Base-by-base conservation (phyloP, 2,797 vertebrate genomes). In the Liasis olivaceus region DNA sequence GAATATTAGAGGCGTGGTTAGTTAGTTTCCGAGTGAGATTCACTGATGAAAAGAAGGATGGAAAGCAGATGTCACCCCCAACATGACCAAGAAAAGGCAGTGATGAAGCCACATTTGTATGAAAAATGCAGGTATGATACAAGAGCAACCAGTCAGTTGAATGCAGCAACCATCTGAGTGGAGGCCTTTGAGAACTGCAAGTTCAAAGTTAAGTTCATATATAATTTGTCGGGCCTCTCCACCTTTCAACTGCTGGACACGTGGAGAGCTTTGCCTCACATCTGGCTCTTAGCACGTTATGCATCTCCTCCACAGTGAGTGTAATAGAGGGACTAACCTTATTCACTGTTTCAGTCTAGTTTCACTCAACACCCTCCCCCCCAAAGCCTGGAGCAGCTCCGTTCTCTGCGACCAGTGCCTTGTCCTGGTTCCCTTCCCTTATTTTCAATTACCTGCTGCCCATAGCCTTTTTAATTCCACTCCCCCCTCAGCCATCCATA, bases 221-320 rank as follows among this genome's bases (percentile, higher is more conserved):
- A 97, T 97, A 97, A 97, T 97, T 97, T 58, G 94, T 96, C 2
- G 86, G n/a, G 84, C 47, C 0, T 89, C 93, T 91, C 94, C 94
- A 22, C 85, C 4, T 0, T 95, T 97, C 96, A 95, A 94, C 96
- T 97, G 96, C 88, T 93, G 0, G 93, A 89, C 92, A 12, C 13
- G 0, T 93, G 89, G 95, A 95, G 96, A 96, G 42, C 9, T 47
- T 4, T 36, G 88, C 51, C 95, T 91, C 95, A 89, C 11, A 88
- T 88, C 91, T 89, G 90, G 90, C 89, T 62, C 86, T 92, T 64
- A 0, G 0, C 92, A 31, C 81, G 89, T 88, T 63, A 12, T 13
- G 12, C 86, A 87, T 93, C 94, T 92, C 63, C 94, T 92, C 77
- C 0, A 12, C 88, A 36, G n/a, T 4, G 4, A 31, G 93, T 92